phyloP scores from a whole-genome alignment of 2,797 vertebrate species.

The Acanthiza pusilla region DNA sequence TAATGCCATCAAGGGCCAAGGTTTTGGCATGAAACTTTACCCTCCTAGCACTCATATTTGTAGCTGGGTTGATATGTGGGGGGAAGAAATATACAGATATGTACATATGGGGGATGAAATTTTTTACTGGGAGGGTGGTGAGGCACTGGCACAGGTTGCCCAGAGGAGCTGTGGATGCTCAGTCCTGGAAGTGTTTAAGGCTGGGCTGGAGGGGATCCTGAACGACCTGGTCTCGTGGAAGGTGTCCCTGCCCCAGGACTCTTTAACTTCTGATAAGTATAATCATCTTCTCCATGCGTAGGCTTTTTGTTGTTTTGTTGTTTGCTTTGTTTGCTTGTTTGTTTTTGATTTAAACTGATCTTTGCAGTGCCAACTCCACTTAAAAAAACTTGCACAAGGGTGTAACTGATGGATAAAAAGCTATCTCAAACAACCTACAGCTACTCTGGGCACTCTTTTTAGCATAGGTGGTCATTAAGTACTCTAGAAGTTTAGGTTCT shows the following conservation, averaged over 20 bases:
- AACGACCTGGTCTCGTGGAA: background rate
- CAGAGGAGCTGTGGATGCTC: background rate
- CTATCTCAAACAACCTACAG: background rate
- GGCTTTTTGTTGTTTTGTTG: background rate
- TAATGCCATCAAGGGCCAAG: background rate
- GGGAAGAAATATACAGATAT: background rate
- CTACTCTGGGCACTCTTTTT: background rate
- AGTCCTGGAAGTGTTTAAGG: background rate
- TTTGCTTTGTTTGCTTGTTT: background rate
- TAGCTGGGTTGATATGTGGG: background rate
- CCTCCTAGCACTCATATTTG: rapidly evolving
- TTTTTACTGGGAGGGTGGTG: background rate
- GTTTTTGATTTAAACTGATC: background rate
- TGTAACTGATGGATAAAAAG: background rate
- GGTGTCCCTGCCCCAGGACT: background rate
- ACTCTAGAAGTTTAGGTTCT: background rate
- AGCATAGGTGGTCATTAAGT: background rate
- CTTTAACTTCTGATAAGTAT: background rate
- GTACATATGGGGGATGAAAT: background rate
- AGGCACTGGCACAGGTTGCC: background rate
- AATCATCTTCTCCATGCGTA: background rate
- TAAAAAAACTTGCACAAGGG: background rate
- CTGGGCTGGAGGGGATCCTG: background rate
- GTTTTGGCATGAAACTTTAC: background rate
- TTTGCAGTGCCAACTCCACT: background rate